Percentiles rank a stretch among this genome's conserved stretches.
Evolutionary conservation across 2,888 invertebrate species (phyloP).

Genomic region (Himalopsyche japonica): DNA sequence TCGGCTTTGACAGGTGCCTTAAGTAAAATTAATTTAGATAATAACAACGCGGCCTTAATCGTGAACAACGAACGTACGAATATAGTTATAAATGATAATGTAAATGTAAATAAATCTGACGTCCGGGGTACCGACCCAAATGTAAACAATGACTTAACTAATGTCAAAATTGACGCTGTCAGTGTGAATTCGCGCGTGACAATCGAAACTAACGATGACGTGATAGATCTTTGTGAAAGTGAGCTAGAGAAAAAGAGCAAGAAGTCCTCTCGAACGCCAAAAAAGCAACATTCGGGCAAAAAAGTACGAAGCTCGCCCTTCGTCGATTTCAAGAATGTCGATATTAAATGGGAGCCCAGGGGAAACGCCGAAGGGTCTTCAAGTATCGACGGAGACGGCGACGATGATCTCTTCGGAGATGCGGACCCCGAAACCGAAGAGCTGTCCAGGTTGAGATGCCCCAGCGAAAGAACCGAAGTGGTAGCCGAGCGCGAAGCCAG

Average conservation of each 20-base stretch:
- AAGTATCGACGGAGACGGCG: slow-evolving; percentile 54
- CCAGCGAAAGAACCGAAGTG: slow-evolving; percentile 87
- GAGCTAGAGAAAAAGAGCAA: slow-evolving; percentile 44
- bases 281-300: slow-evolving; percentile 22
- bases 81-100: slow-evolving; percentile 16
- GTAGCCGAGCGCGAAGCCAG: slow-evolving; percentile 82
- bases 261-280: slow-evolving; percentile 44
- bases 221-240: slow-evolving; percentile 29
- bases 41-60: slow-evolving; percentile 38
- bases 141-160: slow-evolving; percentile 28
- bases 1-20: slow-evolving; percentile 24
- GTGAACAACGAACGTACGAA: slow-evolving; percentile 2
- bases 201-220: slow-evolving; percentile 44
- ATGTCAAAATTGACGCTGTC: slow-evolving; percentile 11
- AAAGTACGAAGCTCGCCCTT: slow-evolving; percentile 17
- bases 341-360: slow-evolving; percentile 31
- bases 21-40: slow-evolving; percentile 30
- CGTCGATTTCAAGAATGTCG: slow-evolving; percentile 20
- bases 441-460: slow-evolving; percentile 82
- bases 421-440: slow-evolving; percentile 81
- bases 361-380: slow-evolving; percentile 52
- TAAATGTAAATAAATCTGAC: slow-evolving; percentile 46
- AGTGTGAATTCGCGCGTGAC: slow-evolving; percentile 19
- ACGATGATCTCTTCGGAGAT: slow-evolving; percentile 60
- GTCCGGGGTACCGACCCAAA: slow-evolving; percentile 8